Evolutionary conservation across 2,797 vertebrate genomes (phyloP), one percentile per base, ranked within the genome.

Genomic region (Sebastes dallii): DNA sequence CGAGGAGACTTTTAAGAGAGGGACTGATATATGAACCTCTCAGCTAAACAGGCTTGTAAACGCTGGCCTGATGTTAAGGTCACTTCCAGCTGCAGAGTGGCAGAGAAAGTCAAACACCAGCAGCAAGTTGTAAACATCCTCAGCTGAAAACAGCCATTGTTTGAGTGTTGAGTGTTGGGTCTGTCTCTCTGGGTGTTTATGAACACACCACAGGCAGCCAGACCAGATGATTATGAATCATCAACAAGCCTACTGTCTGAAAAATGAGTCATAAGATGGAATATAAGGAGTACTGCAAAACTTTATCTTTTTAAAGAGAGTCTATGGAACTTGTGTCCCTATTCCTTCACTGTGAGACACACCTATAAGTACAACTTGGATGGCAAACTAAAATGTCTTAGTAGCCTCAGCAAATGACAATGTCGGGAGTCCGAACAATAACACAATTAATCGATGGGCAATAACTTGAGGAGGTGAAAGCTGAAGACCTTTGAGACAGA

Each of bases 81-180:
- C 12, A 20, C 58, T 58, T 46, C 16, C 68, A 75, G 79, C 78
- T 71, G 50, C 55, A 75, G 81, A 69, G 29, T 16, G 16, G 12
- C 18, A 62, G 32, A 70, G 62, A 81, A 64, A 81, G 77, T 72
- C 62, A 67, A 79, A 83, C 73, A 52, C 5, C 78, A 77, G 81
- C 58, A 67, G 80, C 32, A 0, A 2, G 66, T 50, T 8, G 66
- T 77, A 78, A 86, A 89, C 85, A 82, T 39, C 46, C 65, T 50
- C 2, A 0, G 56, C 39, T 78, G 69, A 81, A 71, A 72, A 62
- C 67, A 4, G 29, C 66, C 67, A 66, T 67, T 82, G 82, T 88
- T 71, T 81, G 62, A 69, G 52, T 58, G 4, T 65, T 46, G 30
- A 55, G 78, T 39, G 50, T 42, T 60, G 50, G n/a, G 52, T 62